Percentiles rank a stretch among this genome's conserved stretches.
These are phyloP conservation scores for Elegia similella DNA, from an alignment of 2,888 invertebrate genomes.

Conservation along the genomic window DNA sequence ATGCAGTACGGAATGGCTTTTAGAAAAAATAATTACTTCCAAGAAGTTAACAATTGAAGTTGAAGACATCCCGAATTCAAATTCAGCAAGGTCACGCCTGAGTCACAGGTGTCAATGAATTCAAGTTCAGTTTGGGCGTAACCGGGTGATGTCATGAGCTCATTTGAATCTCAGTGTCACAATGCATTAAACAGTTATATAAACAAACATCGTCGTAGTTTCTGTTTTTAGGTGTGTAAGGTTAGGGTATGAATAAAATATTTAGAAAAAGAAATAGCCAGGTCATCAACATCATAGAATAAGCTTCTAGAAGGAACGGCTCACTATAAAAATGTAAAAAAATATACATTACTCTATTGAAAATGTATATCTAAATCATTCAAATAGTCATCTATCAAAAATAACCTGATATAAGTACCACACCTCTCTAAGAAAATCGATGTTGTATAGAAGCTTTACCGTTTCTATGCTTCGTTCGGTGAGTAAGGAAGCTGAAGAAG, in stretches of 20 bases:
- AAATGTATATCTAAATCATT: too few species aligned
- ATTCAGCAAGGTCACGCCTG: slow-evolving; percentile 15
- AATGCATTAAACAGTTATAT: slow-evolving; percentile 3
- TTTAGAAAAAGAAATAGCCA: too few species aligned
- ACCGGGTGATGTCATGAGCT: slow-evolving; percentile 7
- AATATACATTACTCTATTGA: too few species aligned
- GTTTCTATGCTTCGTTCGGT: too few species aligned
- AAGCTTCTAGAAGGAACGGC: too few species aligned
- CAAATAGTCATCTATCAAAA: too few species aligned
- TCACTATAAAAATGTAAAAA: too few species aligned
- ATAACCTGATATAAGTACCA: too few species aligned
- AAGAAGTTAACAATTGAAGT: background rate
- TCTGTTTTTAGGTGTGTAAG: background rate
- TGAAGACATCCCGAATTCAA: background rate
- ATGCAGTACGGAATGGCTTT: background rate
- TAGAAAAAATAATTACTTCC: background rate
- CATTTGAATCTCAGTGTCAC: slow-evolving; percentile 14
- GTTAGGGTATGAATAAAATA: background rate
- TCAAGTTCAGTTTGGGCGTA: slow-evolving; percentile 12
- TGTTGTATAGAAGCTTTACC: too few species aligned
- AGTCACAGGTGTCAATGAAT: slow-evolving; percentile 16
- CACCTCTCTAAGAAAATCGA: too few species aligned
- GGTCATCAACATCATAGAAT: too few species aligned
- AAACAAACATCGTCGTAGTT: background rate
- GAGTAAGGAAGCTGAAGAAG: too few species aligned